Evolutionary conservation across 1,140 invertebrate species (phyloP), one percentile per base, ranked within the genome.

Genomic region (Zelostemma sp.): DNA sequence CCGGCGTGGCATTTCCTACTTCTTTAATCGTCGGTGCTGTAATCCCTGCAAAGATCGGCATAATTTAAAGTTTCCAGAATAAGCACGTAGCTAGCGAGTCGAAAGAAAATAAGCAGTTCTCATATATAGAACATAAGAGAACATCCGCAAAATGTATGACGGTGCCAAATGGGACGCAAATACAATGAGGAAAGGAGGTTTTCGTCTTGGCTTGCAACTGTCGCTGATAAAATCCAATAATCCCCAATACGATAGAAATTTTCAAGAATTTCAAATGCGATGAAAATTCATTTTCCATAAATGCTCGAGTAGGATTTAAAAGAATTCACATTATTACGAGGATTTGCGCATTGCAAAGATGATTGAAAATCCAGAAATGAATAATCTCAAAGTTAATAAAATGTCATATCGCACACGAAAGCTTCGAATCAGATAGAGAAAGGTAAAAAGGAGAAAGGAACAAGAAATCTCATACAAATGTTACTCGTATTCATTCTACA

Each of bases 111-210:
- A 73, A 77, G 66, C 68, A 31, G 41, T 14, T 12, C 47, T 16
- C 8, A 40, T 48, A 68, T 56, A 67, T 47, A 55, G 14, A 33
- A 49, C 28, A 54, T 28, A 68, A 55, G 63, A 62, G 66, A 72
- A 41, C 59, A 72, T 72, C 63, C 47, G 46, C 53, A 72, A 71
- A 70, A 75, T 78, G 76, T 77, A 77, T 77, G 38, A 59, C 67
- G 28, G 47, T 78, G 77, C 77, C 77, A 79, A 79, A 79, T 77
- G 69, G 77, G 75, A 79, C 73, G 76, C 75, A 74, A 78, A 71
- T 75, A 74, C 73, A 75, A 76, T 65, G 73, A 72, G 54, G 15
- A 59, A 71, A 67, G 43, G 46, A 68, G 64, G 19, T 59, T 62
- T 51, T 59, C 49, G 64, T 66, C 74, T 78, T 78, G 76, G 74